Evolutionary conservation across 2,888 invertebrate genomes (phyloP).

Genomic region (Meteorus cinctellus): DNA sequence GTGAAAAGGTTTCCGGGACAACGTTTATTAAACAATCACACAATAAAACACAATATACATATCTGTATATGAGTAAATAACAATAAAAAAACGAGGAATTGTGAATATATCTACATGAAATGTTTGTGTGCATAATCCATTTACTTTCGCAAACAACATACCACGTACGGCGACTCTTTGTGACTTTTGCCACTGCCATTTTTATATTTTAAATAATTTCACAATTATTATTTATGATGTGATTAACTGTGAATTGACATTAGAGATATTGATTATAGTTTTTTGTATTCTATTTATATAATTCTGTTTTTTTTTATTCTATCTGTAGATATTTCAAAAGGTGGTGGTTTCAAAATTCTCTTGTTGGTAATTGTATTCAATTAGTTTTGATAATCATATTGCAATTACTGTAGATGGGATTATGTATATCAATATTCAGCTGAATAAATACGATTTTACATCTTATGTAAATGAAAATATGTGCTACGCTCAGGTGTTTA

Average conservation of each 20-base stretch:
- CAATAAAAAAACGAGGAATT: neutral
- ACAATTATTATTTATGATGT: neutral
- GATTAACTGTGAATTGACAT: too few species aligned
- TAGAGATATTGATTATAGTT: slow-evolving; percentile 4
- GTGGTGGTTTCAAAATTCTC: too few species aligned
- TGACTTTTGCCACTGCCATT: neutral
- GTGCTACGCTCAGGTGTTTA: too few species aligned
- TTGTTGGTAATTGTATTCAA: too few species aligned
- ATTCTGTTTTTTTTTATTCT: neutral
- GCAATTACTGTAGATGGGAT: too few species aligned
- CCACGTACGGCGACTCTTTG: too few species aligned
- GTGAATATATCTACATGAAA: neutral
- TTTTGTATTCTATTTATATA: neutral
- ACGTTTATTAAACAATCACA: slow-evolving; percentile 9
- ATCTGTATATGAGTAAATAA: neutral
- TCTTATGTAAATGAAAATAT: too few species aligned
- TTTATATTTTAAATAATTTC: neutral
- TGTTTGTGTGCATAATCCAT: neutral
- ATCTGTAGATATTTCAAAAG: too few species aligned
- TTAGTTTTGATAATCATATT: too few species aligned
- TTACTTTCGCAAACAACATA: neutral
- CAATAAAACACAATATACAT: neutral
- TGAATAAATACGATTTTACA: too few species aligned
- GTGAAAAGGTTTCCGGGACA: slow-evolving; percentile 34
- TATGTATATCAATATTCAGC: too few species aligned